Percentiles rank a stretch among this genome's conserved stretches.
These are phyloP conservation scores for Sebastes hubbsi DNA, from an alignment of 2,797 vertebrate genomes.

Conservation along the genomic window DNA sequence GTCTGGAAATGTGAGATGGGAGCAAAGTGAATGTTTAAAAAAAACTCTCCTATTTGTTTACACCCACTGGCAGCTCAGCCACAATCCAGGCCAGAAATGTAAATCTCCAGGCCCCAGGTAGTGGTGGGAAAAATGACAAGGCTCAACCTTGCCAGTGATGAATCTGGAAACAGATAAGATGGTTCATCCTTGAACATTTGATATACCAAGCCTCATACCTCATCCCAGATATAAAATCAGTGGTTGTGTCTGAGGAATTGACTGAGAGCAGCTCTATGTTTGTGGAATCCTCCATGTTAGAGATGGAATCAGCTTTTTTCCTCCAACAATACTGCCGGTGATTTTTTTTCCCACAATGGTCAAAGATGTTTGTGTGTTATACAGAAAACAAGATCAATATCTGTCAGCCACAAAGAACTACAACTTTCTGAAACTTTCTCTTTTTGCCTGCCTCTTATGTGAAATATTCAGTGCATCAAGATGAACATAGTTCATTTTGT, in stretches of 20 bases:
- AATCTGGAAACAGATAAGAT: constrained; percentile 63
- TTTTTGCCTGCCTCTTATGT: not conserved
- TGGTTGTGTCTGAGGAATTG: constrained; percentile 57
- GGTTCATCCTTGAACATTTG: constrained; percentile 71
- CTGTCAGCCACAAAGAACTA: constrained; percentile 40
- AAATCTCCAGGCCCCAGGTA: constrained; percentile 65
- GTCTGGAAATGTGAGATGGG: constrained; percentile 39
- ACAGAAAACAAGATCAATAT: constrained; percentile 44
- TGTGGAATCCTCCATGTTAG: constrained; percentile 19
- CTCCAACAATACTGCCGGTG: not conserved
- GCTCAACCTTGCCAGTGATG: constrained; percentile 66
- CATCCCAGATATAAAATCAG: constrained; percentile 58
- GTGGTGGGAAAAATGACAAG: constrained; percentile 46
- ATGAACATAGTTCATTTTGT: not conserved
- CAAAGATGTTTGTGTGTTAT: constrained; percentile 31
- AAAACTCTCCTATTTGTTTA: constrained; percentile 51
- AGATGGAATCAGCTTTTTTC: constrained; percentile 38
- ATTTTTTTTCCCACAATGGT: constrained; percentile 1
- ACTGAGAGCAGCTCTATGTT: constrained; percentile 48
- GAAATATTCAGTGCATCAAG: not conserved
- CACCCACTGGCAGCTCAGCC: constrained; percentile 51
- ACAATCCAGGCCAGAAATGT: constrained; percentile 61
- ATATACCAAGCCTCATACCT: constrained; percentile 44
- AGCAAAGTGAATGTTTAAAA: constrained; percentile 35
- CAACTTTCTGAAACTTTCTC: constrained; percentile 12